Base-by-base conservation (phyloP, 2,888 invertebrate genomes). In the Brenthis daphne region DNA sequence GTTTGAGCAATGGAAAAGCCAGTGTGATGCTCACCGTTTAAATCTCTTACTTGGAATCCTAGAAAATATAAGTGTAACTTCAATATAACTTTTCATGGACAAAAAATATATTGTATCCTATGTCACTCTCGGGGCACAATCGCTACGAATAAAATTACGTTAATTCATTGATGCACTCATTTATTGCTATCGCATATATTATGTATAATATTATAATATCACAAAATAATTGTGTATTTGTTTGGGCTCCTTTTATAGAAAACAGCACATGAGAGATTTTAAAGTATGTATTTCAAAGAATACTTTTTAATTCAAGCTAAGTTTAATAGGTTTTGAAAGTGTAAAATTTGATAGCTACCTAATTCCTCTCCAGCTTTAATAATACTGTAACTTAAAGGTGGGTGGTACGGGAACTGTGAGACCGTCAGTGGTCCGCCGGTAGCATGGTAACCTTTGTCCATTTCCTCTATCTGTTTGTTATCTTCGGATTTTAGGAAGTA, bases 1-100 rank as follows among this genome's bases (percentile, higher is more conserved):
- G 97, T 98, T 85, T 98, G 98, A 0, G 98, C 97, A 73, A 98
- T 98, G 70, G 95, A 93, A 84, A 98, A 98, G 1, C 98, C 98
- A 0, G 97, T 96, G 82, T 97, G 96, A 37, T 94, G 94, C 37
- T 93, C 94, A 0, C 98, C 98, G 86, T 98, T 98, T 24, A 97
- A 89, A 83, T 98, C 98, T n/a, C 96, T 93, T 1, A 94, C 93
- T 64, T 94, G 92, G 84, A 95, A 97, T 12, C 96, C 96, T 96
- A 77, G 11, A 76, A 61, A 8, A 24, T 37, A 37, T 1, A 43
- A 43, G 11, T 43, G 1, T 2, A 43, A 43, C 8, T 43, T 43
- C 8, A 43, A 43, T 43, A 3, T 29, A 2, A 11, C 2, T 43
- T 43, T 43, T 43, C 37, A 43, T 11, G 11, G 11, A 2, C 11